These are phyloP conservation scores for Chironomus striatipennis DNA, from an alignment of 1,140 invertebrate genomes.

Conservation along the genomic window DNA sequence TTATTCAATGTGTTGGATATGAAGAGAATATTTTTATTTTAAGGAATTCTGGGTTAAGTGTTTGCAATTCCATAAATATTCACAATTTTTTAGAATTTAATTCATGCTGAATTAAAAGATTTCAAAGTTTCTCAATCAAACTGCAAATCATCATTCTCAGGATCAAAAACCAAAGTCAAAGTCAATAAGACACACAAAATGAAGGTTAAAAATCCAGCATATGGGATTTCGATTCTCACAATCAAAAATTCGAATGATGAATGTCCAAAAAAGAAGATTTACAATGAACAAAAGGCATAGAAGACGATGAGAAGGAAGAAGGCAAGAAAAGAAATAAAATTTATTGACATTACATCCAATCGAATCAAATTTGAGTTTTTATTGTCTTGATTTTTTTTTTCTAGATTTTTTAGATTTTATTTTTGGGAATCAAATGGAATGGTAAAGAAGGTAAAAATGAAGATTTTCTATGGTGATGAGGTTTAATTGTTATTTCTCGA, in stretches of 20 bases:
- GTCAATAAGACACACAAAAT: too few species aligned
- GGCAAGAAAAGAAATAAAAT: background rate
- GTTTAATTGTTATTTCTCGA: background rate
- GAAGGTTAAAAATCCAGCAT: too few species aligned
- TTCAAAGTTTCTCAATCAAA: too few species aligned
- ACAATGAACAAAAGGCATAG: background rate
- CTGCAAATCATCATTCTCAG: too few species aligned
- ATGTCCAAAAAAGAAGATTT: constrained; percentile 1
- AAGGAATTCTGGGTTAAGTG: too few species aligned
- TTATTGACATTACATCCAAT: background rate
- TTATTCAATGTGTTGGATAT: constrained; percentile 10
- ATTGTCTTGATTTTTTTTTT: too few species aligned
- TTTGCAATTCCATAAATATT: too few species aligned
- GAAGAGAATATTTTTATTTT: background rate
- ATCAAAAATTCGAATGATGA: background rate
- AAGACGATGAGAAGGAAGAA: background rate
- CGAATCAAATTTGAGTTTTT: background rate
- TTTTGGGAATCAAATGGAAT: too few species aligned
- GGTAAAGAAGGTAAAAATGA: background rate
- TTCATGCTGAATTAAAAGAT: too few species aligned
- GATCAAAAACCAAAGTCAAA: too few species aligned
- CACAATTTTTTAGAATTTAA: too few species aligned
- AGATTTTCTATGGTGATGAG: constrained; percentile 12
- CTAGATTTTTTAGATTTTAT: background rate
- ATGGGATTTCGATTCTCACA: background rate